Evolutionary conservation across 2,797 vertebrate genomes (phyloP).

Genomic region (Holocentrus rufus): DNA sequence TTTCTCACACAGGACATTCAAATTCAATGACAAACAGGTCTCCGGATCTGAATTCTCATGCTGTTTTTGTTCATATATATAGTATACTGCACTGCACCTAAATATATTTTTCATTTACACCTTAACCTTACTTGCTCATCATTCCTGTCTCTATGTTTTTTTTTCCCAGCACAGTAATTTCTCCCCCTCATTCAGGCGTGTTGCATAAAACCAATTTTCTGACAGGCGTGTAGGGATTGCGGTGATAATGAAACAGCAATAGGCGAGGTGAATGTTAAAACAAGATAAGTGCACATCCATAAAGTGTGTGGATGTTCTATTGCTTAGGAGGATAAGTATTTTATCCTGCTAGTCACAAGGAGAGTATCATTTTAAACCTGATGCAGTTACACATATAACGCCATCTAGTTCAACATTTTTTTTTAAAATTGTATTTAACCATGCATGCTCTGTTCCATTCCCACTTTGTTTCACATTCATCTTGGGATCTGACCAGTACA

Average conservation of each 20-base stretch:
- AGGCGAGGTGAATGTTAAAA: conserved; percentile 73
- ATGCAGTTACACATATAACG: conserved; percentile 4
- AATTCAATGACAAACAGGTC: conserved; percentile 37
- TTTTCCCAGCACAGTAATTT: conserved; percentile 50
- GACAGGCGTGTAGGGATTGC: conserved; percentile 66
- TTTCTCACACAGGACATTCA: conserved; percentile 35
- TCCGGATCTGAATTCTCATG: conserved; percentile 44
- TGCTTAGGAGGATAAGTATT: conserved; percentile 35
- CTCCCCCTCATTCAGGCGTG: conserved; percentile 56
- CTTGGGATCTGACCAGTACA: no score
- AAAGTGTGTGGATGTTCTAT: conserved; percentile 53
- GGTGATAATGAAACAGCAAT: conserved; percentile 74
- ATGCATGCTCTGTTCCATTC: no score
- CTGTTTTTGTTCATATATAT: conserved; percentile 15
- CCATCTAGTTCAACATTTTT: no score
- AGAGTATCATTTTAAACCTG: conserved; percentile 6
- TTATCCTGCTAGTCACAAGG: conserved; percentile 18
- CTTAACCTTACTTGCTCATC: conserved; percentile 51
- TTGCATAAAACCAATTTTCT: conserved; percentile 77
- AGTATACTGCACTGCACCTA: conserved; percentile 7
- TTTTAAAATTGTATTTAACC: no score
- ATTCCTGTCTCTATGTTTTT: conserved; percentile 30
- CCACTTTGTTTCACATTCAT: no score
- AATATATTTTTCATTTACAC: conserved; percentile 55
- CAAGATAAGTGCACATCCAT: conserved; percentile 60